A percentile compares a stretch with the other conserved stretches of the same genome.
Evolutionary conservation across 2,797 vertebrate genomes (phyloP).

Genomic region (Perodicticus potto): DNA sequence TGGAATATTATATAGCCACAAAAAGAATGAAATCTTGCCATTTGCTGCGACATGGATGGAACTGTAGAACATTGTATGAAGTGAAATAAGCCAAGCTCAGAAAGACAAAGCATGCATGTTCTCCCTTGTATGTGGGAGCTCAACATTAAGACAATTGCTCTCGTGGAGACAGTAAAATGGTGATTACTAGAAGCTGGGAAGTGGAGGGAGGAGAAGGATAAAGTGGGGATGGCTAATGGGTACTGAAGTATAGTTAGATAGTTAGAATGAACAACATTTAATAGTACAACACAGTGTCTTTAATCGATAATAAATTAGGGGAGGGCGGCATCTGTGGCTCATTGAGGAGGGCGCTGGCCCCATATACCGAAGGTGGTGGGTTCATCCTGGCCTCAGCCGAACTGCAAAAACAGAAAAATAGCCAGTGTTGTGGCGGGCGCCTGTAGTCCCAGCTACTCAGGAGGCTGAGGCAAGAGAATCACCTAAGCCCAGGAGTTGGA

Average conservation of each 20-base stretch:
- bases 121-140: not conserved
- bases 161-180: not conserved
- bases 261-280: not conserved
- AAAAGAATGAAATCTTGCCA: not conserved
- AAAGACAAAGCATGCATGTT: not conserved
- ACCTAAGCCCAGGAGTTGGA: no score
- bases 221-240: not conserved
- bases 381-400: no score
- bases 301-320: not conserved
- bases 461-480: no score
- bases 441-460: no score
- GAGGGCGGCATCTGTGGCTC: no score
- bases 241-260: not conserved
- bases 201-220: not conserved
- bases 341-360: no score
- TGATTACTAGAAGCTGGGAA: not conserved
- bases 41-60: not conserved
- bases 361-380: no score
- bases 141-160: not conserved
- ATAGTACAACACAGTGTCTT: not conserved
- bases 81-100: not conserved
- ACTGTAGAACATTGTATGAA: not conserved
- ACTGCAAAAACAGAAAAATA: no score
- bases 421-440: no score
- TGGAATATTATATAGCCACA: not conserved